phyloP scores from a whole-genome alignment of 2,888 invertebrate species.

The Meliscaeva auricollis region DNA sequence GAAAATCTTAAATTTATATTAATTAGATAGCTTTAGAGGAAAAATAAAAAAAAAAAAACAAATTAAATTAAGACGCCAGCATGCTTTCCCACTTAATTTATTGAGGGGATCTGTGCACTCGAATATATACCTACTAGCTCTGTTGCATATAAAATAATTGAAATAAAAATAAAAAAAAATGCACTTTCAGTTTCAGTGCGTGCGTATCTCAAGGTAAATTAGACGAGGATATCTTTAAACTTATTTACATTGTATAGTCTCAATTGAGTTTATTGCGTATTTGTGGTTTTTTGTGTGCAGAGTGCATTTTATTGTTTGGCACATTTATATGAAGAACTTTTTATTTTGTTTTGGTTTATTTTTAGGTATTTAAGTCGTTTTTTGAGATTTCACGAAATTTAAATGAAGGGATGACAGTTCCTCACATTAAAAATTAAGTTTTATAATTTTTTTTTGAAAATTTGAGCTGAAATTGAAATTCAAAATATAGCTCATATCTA shows the following conservation, averaged over 20 bases:
- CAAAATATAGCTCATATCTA: no score
- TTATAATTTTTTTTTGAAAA: no score
- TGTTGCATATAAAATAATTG: no score
- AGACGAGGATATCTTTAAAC: constrained; percentile 22
- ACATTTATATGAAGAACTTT: neutral
- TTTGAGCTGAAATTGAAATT: no score
- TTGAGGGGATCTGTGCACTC: neutral
- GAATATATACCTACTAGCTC: neutral
- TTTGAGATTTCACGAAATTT: neutral
- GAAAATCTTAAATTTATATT: constrained; percentile 20
- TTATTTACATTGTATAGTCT: constrained; percentile 4
- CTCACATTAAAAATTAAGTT: neutral
- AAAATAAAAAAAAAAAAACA: no score
- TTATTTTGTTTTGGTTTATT: neutral
- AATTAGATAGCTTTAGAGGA: neutral
- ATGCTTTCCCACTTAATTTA: constrained; percentile 19
- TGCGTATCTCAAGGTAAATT: constrained; percentile 35
- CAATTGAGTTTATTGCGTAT: constrained; percentile 24
- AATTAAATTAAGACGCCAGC: constrained; percentile 18
- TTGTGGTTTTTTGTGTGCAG: neutral
- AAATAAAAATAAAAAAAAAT: neutral
- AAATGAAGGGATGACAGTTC: neutral
- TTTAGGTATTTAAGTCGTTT: neutral
- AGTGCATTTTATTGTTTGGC: neutral
- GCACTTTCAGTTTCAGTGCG: constrained; percentile 22